These are phyloP conservation scores for Cosmia pyralina DNA, from an alignment of 2,888 invertebrate species.

Conservation along the genomic window DNA sequence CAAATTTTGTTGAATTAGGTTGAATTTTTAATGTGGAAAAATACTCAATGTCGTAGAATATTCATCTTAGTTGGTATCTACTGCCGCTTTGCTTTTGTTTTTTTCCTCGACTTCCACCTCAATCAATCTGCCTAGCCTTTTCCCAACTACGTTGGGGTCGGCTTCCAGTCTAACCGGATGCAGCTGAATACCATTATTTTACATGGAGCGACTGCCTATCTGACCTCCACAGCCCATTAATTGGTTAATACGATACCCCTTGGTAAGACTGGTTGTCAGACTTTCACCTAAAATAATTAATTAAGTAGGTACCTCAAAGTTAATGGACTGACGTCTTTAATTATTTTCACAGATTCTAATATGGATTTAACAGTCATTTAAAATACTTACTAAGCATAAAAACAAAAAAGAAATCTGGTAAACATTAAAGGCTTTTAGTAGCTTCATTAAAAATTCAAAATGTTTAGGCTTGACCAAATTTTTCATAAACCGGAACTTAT, in stretches of 20 bases:
- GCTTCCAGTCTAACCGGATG: no score
- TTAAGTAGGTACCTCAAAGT: not conserved
- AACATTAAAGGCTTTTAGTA: not conserved
- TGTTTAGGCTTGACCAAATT: conserved; percentile 7
- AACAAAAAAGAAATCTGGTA: not conserved
- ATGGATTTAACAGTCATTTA: not conserved
- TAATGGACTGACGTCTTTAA: not conserved
- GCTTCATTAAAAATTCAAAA: conserved; percentile 3
- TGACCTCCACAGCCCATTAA: no score
- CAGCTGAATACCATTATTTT: no score
- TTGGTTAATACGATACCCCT: no score
- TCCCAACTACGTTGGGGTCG: no score
- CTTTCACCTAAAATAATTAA: no score
- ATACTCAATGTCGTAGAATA: conserved; percentile 20
- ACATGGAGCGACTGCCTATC: no score
- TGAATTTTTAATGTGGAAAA: conserved; percentile 20
- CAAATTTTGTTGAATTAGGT: not conserved
- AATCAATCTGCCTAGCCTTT: no score
- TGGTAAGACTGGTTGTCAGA: no score
- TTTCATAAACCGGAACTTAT: conserved; percentile 23
- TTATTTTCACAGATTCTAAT: not conserved
- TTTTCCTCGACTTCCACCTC: not conserved
- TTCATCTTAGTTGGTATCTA: conserved; percentile 14
- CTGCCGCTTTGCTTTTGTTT: conserved; percentile 10
- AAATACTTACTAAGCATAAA: not conserved